These are phyloP conservation scores for Epizoanthus ramosus DNA, from an alignment of 92 coral and sea anemone species.

Conservation along the genomic window DNA sequence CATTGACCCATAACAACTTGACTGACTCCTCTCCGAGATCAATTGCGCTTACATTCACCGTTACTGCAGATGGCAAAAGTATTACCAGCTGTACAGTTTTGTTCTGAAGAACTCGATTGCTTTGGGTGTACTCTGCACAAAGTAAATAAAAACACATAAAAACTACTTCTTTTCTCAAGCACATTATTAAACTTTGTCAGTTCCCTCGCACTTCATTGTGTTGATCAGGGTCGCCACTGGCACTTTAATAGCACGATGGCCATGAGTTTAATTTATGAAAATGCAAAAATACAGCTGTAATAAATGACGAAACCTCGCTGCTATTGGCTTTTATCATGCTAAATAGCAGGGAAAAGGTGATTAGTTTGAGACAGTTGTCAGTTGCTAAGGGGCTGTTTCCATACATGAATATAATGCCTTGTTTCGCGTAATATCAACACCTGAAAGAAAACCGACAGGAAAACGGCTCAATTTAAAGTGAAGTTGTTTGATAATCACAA, in stretches of 20 bases:
- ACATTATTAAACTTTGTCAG: not conserved
- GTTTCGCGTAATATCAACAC: not conserved
- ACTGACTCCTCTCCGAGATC: not conserved
- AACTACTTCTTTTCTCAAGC: not conserved
- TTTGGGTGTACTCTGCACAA: not conserved
- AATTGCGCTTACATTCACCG: not conserved
- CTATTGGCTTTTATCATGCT: constrained; percentile 21
- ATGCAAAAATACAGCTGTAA: constrained; percentile 4
- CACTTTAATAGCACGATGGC: not conserved
- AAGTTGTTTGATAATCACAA: constrained; percentile 10
- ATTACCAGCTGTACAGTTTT: not conserved
- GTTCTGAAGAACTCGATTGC: not conserved
- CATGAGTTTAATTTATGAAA: constrained; percentile 9
- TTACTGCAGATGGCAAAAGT: constrained; percentile 5
- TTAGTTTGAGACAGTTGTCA: not conserved
- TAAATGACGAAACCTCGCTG: not conserved
- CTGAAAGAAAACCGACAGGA: not conserved
- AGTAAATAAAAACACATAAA: not conserved
- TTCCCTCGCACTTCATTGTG: not conserved
- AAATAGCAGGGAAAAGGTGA: constrained; percentile 7
- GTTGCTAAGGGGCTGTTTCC: constrained; percentile 27
- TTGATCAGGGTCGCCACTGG: not conserved
- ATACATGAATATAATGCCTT: constrained; percentile 8
- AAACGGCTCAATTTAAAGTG: not conserved
- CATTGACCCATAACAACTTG: constrained; percentile 20